Conservation (phyloP, 1,140 invertebrate genomes). For the Thalassaphorura encarpata region DNA sequence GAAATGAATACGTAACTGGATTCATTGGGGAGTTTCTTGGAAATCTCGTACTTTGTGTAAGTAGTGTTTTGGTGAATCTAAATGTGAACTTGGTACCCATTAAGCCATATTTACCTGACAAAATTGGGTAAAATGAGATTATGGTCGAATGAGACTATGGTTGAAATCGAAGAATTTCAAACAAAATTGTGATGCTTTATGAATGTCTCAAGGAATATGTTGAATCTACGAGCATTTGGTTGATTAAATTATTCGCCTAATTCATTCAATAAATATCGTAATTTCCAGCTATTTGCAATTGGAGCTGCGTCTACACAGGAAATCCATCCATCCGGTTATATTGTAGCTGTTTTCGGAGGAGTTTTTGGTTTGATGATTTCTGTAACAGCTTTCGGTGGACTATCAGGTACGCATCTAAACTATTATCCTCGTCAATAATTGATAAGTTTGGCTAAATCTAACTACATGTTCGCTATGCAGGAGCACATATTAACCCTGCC, state of each 20-base stretch:
- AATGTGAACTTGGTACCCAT: too few relatives aligned
- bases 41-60: slow-evolving; percentile 17
- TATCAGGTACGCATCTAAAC: slow-evolving; percentile 15
- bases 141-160: neutral
- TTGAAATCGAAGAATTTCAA: neutral
- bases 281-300: slow-evolving; percentile 11
- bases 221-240: neutral
- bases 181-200: neutral
- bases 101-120: neutral
- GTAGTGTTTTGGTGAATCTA: too few relatives aligned
- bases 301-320: neutral
- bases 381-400: slow-evolving; percentile 8
- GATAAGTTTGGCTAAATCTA: neutral
- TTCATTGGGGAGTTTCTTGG: slow-evolving; percentile 20
- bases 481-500: slow-evolving; percentile 22
- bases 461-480: neutral
- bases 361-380: slow-evolving; percentile 17
- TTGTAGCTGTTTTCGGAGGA: slow-evolving; percentile 11
- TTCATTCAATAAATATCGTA: neutral
- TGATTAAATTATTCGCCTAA: neutral
- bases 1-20: slow-evolving; percentile 4
- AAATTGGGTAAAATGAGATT: neutral
- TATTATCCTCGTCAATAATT: neutral
- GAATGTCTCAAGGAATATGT: neutral
- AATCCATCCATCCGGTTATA: neutral